Evolutionary conservation across 2,113 vertebrate species (phyloP).

Genomic region (Zeus faber): DNA sequence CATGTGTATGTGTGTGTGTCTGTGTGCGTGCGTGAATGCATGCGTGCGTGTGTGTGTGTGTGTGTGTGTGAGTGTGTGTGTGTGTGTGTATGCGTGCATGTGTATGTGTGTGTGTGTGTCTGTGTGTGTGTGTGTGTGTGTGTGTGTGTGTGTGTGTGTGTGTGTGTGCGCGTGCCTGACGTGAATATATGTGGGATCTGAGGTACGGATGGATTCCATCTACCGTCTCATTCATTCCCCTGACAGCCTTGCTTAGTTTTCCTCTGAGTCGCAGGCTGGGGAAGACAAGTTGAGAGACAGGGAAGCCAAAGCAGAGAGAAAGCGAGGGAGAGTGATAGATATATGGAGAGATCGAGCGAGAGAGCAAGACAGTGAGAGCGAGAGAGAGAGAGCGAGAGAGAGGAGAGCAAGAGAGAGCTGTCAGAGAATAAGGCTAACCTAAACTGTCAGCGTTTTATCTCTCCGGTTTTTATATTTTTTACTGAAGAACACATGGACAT

Average conservation of each 20-base stretch:
- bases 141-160: background rate
- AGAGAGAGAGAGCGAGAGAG: background rate
- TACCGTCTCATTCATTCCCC: constrained; percentile 38
- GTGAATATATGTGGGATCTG: constrained; percentile 12
- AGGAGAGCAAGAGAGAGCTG: too few relatives aligned
- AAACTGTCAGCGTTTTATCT: background rate
- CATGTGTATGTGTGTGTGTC: background rate
- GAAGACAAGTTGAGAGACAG: constrained; percentile 30
- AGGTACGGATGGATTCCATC: constrained; percentile 40
- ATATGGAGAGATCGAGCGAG: background rate
- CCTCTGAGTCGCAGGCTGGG: constrained; percentile 29
- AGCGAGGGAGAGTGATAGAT: background rate
- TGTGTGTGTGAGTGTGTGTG: background rate
- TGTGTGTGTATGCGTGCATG: background rate
- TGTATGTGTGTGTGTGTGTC: constrained; percentile 20
- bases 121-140: constrained; percentile 38
- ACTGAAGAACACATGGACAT: constrained; percentile 32
- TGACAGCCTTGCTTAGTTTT: constrained; percentile 33
- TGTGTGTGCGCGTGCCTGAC: constrained; percentile 17
- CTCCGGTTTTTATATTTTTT: constrained; percentile 26
- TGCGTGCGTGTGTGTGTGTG: background rate
- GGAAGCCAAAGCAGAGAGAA: constrained; percentile 4
- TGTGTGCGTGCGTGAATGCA: background rate
- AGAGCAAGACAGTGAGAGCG: background rate
- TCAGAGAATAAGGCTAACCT: background rate